Percentiles rank a stretch among this genome's conserved stretches.
phyloP scores from a whole-genome alignment of 2,113 vertebrate genomes.

The Phrynosoma blainvillii region DNA sequence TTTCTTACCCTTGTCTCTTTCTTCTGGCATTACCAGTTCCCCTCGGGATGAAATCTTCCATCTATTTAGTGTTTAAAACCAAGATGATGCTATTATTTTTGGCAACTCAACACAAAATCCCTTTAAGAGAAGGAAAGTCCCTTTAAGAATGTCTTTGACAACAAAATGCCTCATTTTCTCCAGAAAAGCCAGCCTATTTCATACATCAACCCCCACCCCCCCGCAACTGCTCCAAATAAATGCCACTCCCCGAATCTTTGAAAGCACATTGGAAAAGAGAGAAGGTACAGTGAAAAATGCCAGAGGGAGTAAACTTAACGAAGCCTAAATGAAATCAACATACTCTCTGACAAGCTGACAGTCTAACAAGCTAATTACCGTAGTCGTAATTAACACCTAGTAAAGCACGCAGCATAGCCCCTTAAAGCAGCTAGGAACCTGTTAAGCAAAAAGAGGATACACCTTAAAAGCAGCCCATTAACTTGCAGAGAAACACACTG shows the following conservation, averaged over 20 bases:
- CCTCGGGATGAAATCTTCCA: slow-evolving; percentile 48
- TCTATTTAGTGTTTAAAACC: slow-evolving; percentile 28
- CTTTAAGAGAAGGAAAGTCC: slow-evolving; percentile 27
- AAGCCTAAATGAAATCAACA: slow-evolving; percentile 39
- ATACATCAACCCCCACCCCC: not conserved
- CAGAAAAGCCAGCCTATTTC: not conserved
- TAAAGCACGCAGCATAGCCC: slow-evolving; percentile 31
- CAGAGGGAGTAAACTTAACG: slow-evolving; percentile 28
- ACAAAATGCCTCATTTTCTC: slow-evolving; percentile 38
- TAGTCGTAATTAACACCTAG: slow-evolving; percentile 39
- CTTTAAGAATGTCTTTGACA: slow-evolving; percentile 4
- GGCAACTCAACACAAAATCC: slow-evolving; percentile 39
- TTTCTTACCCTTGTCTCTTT: slow-evolving; percentile 18
- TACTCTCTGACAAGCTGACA: slow-evolving; percentile 41
- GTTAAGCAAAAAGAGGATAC: slow-evolving; percentile 29
- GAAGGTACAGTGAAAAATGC: slow-evolving; percentile 23
- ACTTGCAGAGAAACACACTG: slow-evolving; percentile 17
- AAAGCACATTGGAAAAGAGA: slow-evolving; percentile 10
- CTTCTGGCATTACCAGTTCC: slow-evolving; percentile 38
- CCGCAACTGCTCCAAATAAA: not conserved
- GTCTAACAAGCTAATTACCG: slow-evolving; percentile 42
- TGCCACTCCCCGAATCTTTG: slow-evolving; percentile 3
- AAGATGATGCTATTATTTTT: slow-evolving; percentile 31
- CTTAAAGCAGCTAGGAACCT: slow-evolving; percentile 31
- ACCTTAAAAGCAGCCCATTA: slow-evolving; percentile 39